Evolutionary conservation across 2,888 invertebrate species (phyloP).

Genomic region (Drosophila fulvimacula): DNA sequence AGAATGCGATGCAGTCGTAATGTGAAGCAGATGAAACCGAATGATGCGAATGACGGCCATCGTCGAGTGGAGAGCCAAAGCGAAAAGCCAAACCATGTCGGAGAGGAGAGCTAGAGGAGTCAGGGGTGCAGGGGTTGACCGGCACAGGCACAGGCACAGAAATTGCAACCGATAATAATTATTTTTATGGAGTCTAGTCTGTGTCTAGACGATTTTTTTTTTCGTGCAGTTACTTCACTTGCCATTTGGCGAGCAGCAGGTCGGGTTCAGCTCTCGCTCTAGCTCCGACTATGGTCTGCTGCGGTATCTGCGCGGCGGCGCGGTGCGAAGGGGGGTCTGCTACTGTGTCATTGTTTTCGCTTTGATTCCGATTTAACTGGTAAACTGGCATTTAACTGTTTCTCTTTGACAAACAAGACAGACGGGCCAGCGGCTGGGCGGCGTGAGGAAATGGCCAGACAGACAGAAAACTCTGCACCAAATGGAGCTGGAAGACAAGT

Average conservation of each 20-base stretch:
- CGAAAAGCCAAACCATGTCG: conserved; percentile 5
- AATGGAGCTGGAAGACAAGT: conserved; percentile 44
- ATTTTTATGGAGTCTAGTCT: conserved; percentile 85
- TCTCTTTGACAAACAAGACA: conserved; percentile 81
- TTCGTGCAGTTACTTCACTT: conserved; percentile 73
- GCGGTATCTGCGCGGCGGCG: not conserved
- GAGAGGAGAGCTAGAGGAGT: not conserved
- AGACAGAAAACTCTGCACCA: conserved; percentile 57
- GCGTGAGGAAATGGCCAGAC: conserved; percentile 24
- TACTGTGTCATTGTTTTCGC: conserved; percentile 83
- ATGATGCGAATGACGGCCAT: conserved; percentile 54
- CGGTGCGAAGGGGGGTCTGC: conserved; percentile 34
- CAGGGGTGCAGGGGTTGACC: conserved; percentile 3
- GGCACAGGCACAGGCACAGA: conserved; percentile 71
- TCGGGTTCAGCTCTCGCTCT: conserved; percentile 40
- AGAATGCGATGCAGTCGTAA: conserved; percentile 53
- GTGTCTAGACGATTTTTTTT: conserved; percentile 84
- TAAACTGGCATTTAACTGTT: conserved; percentile 82
- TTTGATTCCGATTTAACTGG: conserved; percentile 82
- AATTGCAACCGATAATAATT: conserved; percentile 85
- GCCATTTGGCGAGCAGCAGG: conserved; percentile 64
- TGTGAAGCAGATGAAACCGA: conserved; percentile 73
- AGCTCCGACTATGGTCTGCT: conserved; percentile 2
- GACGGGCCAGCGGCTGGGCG: conserved; percentile 54
- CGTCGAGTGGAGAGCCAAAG: conserved; percentile 22